phyloP scores from a whole-genome alignment of 2,113 vertebrate genomes.

The Ceuthmochares aereus region DNA sequence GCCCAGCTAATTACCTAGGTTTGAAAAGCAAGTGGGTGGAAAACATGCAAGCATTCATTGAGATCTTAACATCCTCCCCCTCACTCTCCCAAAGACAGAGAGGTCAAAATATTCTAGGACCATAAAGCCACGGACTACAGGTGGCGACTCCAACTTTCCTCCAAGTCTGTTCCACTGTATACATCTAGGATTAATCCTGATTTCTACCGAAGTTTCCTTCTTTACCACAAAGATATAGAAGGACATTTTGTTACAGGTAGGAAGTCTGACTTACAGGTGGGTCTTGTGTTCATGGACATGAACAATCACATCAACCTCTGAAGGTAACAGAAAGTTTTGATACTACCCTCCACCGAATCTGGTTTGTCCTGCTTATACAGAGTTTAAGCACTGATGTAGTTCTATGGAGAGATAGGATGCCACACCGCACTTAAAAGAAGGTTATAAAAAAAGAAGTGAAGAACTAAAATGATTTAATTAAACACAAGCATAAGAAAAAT shows the following conservation, averaged over 20 bases:
- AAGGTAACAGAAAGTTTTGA: neutral
- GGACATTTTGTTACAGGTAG: neutral
- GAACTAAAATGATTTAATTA: neutral
- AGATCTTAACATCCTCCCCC: neutral
- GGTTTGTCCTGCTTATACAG: neutral
- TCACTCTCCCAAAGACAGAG: neutral
- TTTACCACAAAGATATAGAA: neutral
- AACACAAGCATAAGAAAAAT: neutral
- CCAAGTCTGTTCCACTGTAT: neutral
- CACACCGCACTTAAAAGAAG: neutral
- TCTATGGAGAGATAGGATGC: neutral
- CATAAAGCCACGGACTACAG: constrained; percentile 2
- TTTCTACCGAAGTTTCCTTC: neutral
- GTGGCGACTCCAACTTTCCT: neutral
- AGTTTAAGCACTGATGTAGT: neutral
- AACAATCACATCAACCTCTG: neutral
- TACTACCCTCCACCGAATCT: neutral
- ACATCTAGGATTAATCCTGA: neutral
- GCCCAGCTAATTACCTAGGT: neutral
- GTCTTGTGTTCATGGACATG: neutral
- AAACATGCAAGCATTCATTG: constrained; percentile 42
- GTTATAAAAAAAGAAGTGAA: neutral
- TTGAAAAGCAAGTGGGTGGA: neutral
- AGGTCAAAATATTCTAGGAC: neutral
- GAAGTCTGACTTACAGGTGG: neutral